Evolutionary conservation across 2,113 vertebrate genomes (phyloP).

Genomic region (Phalacrocorax carbo): DNA sequence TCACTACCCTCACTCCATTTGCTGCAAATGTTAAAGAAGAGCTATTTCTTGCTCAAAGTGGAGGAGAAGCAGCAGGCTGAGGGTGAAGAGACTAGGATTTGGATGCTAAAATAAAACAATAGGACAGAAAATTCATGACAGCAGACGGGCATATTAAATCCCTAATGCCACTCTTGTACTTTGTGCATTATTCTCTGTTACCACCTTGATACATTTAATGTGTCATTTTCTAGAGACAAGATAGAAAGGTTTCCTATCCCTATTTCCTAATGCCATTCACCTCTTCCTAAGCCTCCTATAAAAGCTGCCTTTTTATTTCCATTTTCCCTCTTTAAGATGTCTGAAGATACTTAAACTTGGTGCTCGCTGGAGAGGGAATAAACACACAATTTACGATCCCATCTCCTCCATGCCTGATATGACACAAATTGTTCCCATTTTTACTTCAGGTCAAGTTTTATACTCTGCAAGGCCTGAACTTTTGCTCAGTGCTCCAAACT

Average conservation of each 20-base stretch:
- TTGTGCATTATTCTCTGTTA: neutral
- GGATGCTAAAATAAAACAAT: neutral
- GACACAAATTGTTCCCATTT: neutral
- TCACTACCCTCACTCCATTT: neutral
- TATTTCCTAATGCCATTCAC: neutral
- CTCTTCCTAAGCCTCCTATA: neutral
- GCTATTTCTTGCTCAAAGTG: neutral
- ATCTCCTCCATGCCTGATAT: neutral
- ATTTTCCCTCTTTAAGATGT: conserved; percentile 8
- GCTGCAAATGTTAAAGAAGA: neutral
- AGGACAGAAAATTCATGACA: neutral
- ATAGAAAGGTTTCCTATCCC: neutral
- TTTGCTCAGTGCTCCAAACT: neutral
- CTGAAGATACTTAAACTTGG: conserved; percentile 4
- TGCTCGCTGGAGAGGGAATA: conserved; percentile 4
- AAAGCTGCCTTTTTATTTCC: conserved; percentile 39
- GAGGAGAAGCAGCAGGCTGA: neutral
- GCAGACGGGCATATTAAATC: neutral
- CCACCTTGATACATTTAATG: neutral
- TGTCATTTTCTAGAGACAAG: neutral
- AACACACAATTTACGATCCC: conserved; percentile 16
- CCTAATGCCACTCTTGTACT: neutral
- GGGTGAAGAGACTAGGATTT: neutral
- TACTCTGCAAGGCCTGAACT: neutral
- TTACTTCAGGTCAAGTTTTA: neutral